Evolutionary conservation across 1,140 invertebrate species (phyloP).

Genomic region (Zaprionus gabonicus): DNA sequence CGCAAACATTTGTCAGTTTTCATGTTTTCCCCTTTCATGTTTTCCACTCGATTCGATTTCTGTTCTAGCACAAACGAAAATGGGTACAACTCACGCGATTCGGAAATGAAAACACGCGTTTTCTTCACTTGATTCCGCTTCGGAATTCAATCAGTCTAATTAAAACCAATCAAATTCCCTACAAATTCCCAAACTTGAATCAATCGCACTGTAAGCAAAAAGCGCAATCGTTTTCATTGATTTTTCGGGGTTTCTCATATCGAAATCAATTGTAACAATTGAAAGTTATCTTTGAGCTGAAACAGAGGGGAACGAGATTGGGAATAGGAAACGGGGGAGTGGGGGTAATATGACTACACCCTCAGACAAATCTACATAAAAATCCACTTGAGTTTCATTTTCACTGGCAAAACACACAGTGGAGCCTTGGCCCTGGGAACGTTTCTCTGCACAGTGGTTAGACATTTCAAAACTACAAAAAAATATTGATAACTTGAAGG

Average conservation of each 20-base stretch:
- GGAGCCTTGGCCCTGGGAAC: constrained; percentile 31
- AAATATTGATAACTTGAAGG: not conserved
- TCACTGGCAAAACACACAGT: constrained; percentile 8
- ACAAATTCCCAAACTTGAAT: constrained; percentile 42
- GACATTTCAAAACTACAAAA: not conserved
- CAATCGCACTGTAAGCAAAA: constrained; percentile 53
- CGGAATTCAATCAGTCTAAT: constrained; percentile 79
- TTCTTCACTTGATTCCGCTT: constrained; percentile 28
- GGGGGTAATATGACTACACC: not conserved
- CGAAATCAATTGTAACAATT: constrained; percentile 77
- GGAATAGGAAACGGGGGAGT: not conserved
- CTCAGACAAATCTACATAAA: constrained; percentile 70
- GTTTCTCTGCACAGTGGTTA: constrained; percentile 21
- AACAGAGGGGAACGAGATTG: not conserved
- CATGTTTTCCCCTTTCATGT: not conserved
- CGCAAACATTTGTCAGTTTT: constrained; percentile 62
- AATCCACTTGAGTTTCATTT: constrained; percentile 72
- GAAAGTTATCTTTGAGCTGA: constrained; percentile 55
- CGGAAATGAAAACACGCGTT: constrained; percentile 26
- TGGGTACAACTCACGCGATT: constrained; percentile 64
- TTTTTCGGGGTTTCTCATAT: constrained; percentile 48
- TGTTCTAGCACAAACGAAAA: constrained; percentile 37
- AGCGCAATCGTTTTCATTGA: constrained; percentile 72
- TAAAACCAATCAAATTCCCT: constrained; percentile 72
- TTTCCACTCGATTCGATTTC: constrained; percentile 1